A percentile compares a stretch with the other conserved stretches of the same genome.
phyloP scores from a whole-genome alignment of 2,797 vertebrate species.

The Spondyliosoma cantharus region DNA sequence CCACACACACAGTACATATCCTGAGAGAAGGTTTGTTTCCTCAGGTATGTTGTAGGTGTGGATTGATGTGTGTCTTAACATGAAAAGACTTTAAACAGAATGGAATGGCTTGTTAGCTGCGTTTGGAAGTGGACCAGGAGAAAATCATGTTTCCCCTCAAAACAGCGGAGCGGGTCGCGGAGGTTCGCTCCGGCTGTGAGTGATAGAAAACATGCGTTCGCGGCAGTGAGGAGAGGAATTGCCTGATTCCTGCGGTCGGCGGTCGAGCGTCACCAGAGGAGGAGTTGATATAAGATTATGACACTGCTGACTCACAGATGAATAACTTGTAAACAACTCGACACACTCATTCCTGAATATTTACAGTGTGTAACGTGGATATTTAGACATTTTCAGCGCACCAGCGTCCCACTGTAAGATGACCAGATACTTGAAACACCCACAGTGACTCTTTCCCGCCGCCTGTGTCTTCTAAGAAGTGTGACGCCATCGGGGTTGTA shows the following conservation, averaged over 20 bases:
- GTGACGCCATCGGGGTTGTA: slow-evolving; percentile 48
- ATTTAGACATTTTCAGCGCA: slow-evolving; percentile 33
- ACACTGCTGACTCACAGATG: slow-evolving; percentile 67
- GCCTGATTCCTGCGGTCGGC: slow-evolving; percentile 51
- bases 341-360: slow-evolving; percentile 49
- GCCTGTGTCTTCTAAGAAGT: slow-evolving; percentile 34
- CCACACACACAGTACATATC: slow-evolving; percentile 80
- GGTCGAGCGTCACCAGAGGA: slow-evolving; percentile 50
- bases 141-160: slow-evolving; percentile 63
- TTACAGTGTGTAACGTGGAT: slow-evolving; percentile 30
- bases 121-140: slow-evolving; percentile 76
- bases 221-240: slow-evolving; percentile 35
- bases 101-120: slow-evolving; percentile 81
- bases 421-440: slow-evolving; percentile 37
- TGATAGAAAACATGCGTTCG: slow-evolving; percentile 33
- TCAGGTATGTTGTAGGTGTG: slow-evolving; percentile 90
- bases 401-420: slow-evolving; percentile 18
- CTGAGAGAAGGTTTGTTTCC: slow-evolving; percentile 85
- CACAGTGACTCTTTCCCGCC: slow-evolving; percentile 4
- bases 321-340: slow-evolving; percentile 58
- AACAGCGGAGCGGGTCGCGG: slow-evolving; percentile 56
- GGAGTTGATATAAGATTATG: slow-evolving; percentile 66
- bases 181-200: slow-evolving; percentile 16
- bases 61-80: slow-evolving; percentile 89
- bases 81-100: slow-evolving; percentile 85